A percentile compares a stretch with the other conserved stretches of the same genome.
phyloP scores from a whole-genome alignment of 2,888 invertebrate species.

The Tanytarsus gracilentus region DNA sequence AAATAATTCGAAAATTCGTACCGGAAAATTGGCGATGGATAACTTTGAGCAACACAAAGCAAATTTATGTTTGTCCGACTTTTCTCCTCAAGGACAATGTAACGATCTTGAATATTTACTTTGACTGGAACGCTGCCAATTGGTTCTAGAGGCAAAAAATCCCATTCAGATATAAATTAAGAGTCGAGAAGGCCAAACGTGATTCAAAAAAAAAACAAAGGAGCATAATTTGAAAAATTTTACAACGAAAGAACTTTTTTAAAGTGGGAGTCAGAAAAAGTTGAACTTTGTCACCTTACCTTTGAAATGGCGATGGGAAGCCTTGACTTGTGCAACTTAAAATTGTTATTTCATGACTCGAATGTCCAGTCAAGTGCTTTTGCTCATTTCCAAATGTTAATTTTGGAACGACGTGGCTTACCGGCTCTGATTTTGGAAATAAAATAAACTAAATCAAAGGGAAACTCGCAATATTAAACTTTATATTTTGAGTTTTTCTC shows the following conservation, averaged over 20 bases:
- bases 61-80: background rate
- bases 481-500: too few relatives aligned
- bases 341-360: conserved; percentile 20
- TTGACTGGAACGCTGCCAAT: background rate
- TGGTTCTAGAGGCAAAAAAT: background rate
- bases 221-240: too few relatives aligned
- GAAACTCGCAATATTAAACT: too few relatives aligned
- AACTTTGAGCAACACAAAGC: conserved; percentile 55
- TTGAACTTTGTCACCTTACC: conserved; percentile 40
- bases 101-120: background rate
- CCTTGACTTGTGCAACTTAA: conserved; percentile 44
- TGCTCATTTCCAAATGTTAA: conserved; percentile 44
- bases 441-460: too few relatives aligned
- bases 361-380: conserved; percentile 37
- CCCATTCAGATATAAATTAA: background rate
- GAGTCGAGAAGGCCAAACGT: conserved; percentile 31
- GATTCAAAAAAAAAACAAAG: conserved; percentile 32
- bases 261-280: conserved; percentile 50
- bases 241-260: too few relatives aligned
- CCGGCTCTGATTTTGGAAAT: conserved; percentile 48
- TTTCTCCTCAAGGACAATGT: background rate
- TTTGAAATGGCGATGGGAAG: conserved; percentile 44
- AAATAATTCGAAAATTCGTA: too few relatives aligned
- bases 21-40: conserved; percentile 65
- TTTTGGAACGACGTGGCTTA: conserved; percentile 57